Base-by-base conservation (phyloP, 2,888 invertebrate genomes). In the Drosophila emarginata region DNA sequence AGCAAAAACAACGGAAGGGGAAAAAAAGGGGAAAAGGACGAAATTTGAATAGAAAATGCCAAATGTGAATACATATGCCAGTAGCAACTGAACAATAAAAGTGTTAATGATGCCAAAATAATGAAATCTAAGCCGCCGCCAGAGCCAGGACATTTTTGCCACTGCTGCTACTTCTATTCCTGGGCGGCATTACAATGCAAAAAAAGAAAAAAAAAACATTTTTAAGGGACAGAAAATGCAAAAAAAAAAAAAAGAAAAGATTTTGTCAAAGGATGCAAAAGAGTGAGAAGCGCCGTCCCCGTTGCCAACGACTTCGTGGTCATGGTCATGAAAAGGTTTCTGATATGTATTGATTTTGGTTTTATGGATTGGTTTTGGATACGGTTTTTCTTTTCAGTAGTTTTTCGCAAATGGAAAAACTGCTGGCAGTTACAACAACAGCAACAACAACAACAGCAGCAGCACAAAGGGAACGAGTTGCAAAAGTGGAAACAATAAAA, bases 21-120 rank as follows among this genome's bases (percentile, higher is more conserved):
- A 32, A n/a, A 18, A 62, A 21, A 57, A 9, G 28, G 37, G 56
- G 15, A 40, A 59, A 51, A 36, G 60, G 39, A 39, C 40, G 37
- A 63, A 73, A 74, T 67, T 62, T 60, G 58, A 68, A 72, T 68
- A 67, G 74, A 72, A 67, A 74, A 45, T 45, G 79, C 62, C 2
- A 52, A 57, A 56, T 40, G 53, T 14, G 60, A 61, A 54, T 64
- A 50, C 53, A 23, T 23, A 57, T 53, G 65, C 52, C 28, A 61
- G 67, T 65, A 56, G 67, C 54, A 45, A 28, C 32, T 51, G 67
- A 68, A 89, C 86, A 86, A 86, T 77, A 68, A 67, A 88, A 72
- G 86, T 86, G 86, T 89, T 86, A 86, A 86, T 89, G 89, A 86
- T 89, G 82, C 83, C 80, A 76, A 87, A 81, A 81, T 79, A 83